These are phyloP conservation scores for Gonatopus flavifemur DNA, from an alignment of 1,140 invertebrate genomes.

Conservation along the genomic window DNA sequence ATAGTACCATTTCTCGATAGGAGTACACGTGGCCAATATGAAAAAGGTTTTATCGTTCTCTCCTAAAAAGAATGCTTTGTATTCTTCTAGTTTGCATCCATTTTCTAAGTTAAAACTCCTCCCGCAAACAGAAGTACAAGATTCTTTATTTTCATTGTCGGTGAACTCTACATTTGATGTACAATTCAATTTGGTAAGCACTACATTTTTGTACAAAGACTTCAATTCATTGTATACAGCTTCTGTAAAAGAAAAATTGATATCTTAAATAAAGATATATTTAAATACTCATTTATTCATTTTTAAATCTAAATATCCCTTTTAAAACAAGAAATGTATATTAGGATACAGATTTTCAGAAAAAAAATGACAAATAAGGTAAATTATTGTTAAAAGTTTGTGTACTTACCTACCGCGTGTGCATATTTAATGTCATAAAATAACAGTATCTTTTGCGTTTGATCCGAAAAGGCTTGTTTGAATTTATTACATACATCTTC, in stretches of 20 bases:
- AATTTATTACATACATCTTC: slow-evolving; percentile 47
- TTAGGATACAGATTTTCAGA: too few species aligned
- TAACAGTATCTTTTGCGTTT: slow-evolving; percentile 61
- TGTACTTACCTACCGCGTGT: slow-evolving; percentile 63
- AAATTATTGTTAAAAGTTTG: slow-evolving; percentile 2
- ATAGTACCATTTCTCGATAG: slow-evolving; percentile 58
- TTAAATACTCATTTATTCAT: too few species aligned
- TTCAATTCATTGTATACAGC: slow-evolving; percentile 30
- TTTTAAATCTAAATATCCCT: too few species aligned
- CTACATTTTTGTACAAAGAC: slow-evolving; percentile 34
- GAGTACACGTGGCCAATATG: slow-evolving; percentile 59
- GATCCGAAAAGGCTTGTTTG: slow-evolving; percentile 40
- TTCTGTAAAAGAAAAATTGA: slow-evolving; percentile 43
- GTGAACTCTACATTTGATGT: slow-evolving; percentile 43
- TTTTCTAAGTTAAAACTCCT: slow-evolving; percentile 43
- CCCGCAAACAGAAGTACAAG: slow-evolving; percentile 37
- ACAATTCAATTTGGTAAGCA: slow-evolving; percentile 46
- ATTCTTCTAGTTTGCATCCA: slow-evolving; percentile 44
- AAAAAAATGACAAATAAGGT: too few species aligned
- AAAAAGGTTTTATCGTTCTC: slow-evolving; percentile 54
- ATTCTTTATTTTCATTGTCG: slow-evolving; percentile 17
- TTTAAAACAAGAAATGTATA: too few species aligned
- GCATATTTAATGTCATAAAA: slow-evolving; percentile 76
- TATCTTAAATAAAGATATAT: slow-evolving; percentile 8
- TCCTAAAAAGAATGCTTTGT: slow-evolving; percentile 63